These are phyloP conservation scores for Onychomys torridus DNA, from an alignment of 2,797 vertebrate genomes.

Conservation along the genomic window DNA sequence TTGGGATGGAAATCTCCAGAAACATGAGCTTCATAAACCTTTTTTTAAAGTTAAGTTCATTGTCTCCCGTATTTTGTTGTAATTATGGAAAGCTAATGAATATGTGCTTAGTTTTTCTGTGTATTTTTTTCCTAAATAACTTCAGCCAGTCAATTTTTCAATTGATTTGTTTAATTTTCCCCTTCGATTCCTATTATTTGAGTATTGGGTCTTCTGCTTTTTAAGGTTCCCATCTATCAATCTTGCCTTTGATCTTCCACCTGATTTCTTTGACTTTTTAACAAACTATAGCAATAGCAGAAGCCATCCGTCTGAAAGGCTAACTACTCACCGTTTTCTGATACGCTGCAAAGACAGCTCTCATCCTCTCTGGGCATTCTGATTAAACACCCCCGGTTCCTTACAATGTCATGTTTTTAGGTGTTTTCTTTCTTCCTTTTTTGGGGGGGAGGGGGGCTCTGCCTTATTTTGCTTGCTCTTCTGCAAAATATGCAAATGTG, in stretches of 20 bases:
- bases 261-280: conserved; percentile 28
- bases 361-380: background rate
- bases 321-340: background rate
- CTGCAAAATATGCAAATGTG: background rate
- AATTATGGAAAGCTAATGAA: background rate
- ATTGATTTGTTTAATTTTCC: background rate
- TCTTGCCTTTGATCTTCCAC: background rate
- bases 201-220: background rate
- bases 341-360: background rate
- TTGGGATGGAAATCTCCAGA: background rate
- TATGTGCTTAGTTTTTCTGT: background rate
- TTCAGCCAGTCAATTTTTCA: background rate
- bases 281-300: background rate
- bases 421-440: background rate
- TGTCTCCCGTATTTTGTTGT: background rate
- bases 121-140: background rate
- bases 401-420: background rate
- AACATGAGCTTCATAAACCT: background rate
- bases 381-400: background rate
- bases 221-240: background rate
- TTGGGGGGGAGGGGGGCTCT: background rate
- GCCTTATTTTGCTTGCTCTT: background rate
- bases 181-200: background rate
- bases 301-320: background rate
- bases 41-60: background rate